A percentile compares a stretch with the other conserved stretches of the same genome.
These are phyloP conservation scores for Eidolon dupreanum DNA, from an alignment of 2,797 vertebrate species.

Conservation along the genomic window DNA sequence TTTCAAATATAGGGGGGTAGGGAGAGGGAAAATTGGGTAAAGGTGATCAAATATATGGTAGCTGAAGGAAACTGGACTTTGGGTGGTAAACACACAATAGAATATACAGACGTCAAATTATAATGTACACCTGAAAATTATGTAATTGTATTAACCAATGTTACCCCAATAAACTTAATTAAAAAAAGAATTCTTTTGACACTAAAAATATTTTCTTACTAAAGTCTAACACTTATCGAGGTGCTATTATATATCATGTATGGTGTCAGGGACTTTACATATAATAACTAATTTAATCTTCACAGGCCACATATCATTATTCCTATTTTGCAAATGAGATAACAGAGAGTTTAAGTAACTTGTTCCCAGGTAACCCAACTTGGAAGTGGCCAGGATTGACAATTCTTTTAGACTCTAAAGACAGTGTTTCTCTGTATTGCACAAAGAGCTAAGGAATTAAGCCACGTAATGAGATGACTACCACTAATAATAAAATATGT, in stretches of 20 bases:
- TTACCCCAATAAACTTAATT: no score
- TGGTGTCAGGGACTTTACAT: not conserved
- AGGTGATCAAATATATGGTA: no score
- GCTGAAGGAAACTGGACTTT: no score
- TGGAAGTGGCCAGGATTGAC: not conserved
- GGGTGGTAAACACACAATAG: no score
- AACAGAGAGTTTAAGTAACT: not conserved
- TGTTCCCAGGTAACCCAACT: not conserved
- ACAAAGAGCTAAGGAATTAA: not conserved
- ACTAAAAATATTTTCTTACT: conserved; percentile 6
- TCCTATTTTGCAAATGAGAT: not conserved
- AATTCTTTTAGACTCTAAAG: not conserved
- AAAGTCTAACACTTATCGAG: not conserved
- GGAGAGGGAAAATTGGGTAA: no score
- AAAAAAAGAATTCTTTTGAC: not conserved
- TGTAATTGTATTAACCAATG: no score
- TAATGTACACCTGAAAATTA: no score
- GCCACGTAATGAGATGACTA: not conserved
- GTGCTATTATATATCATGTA: not conserved
- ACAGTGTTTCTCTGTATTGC: not conserved
- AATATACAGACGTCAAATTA: no score
- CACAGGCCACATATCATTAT: not conserved
- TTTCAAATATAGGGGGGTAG: no score
- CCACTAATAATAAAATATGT: not conserved
- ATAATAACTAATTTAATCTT: conserved; percentile 22